Conservation (phyloP, 2,888 invertebrate species). For the Cartodere bifasciata region DNA sequence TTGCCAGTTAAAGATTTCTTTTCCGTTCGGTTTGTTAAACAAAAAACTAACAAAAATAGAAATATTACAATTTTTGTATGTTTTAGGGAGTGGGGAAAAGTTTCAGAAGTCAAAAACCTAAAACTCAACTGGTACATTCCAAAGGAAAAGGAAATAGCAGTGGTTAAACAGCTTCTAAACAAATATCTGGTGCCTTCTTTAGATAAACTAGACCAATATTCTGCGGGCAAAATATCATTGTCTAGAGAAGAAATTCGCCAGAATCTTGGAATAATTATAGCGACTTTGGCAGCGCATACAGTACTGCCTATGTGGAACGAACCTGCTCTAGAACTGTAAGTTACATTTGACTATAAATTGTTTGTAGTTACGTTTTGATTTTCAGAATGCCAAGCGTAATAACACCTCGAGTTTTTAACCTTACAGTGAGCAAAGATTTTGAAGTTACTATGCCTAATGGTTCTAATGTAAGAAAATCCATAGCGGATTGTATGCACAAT, state of each 20-base stretch:
- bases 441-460: constrained; percentile 46
- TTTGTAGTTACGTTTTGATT: constrained; percentile 13
- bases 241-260: constrained; percentile 55
- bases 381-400: constrained; percentile 45
- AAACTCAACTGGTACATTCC: constrained; percentile 71
- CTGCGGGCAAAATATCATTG: constrained; percentile 38
- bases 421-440: constrained; percentile 36
- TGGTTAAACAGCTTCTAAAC: constrained; percentile 50
- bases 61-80: constrained; percentile 4
- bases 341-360: constrained; percentile 20
- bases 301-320: constrained; percentile 62
- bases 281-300: constrained; percentile 50
- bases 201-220: constrained; percentile 43
- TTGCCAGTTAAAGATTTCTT: constrained; percentile 54
- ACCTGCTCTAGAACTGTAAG: constrained; percentile 42
- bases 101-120: constrained; percentile 50
- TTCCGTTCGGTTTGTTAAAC: constrained; percentile 42
- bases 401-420: constrained; percentile 40
- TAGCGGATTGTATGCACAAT: constrained; percentile 46
- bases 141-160: constrained; percentile 50
- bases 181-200: constrained; percentile 55
- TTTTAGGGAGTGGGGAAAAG: constrained; percentile 65
- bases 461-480: constrained; percentile 50
- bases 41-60: constrained; percentile 6
- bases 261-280: constrained; percentile 52